Percentiles rank a stretch among this genome's conserved stretches.
Conservation (phyloP, 2,113 vertebrate genomes). For the Oreamnos americanus region DNA sequence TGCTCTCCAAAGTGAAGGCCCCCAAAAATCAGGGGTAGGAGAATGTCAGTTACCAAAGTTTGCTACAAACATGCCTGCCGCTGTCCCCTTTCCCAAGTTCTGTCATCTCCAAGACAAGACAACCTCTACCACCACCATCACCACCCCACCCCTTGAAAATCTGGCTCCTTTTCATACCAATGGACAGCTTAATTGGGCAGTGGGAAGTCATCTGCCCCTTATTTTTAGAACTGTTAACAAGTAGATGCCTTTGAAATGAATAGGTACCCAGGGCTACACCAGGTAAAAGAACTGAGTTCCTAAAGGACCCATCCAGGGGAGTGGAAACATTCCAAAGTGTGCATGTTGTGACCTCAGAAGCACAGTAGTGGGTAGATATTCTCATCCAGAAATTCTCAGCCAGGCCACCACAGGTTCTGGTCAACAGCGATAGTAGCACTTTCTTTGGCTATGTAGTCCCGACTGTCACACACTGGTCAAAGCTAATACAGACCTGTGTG, state of each 20-base stretch:
- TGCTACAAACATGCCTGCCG: fast-evolving
- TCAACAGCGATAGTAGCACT: not conserved
- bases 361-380: not conserved
- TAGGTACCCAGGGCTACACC: not conserved
- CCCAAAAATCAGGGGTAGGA: not conserved
- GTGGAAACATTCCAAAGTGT: not conserved
- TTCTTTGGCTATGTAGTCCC: not conserved
- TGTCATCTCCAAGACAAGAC: not conserved
- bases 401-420: not conserved
- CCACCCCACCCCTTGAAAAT: not conserved
- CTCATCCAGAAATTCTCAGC: not conserved
- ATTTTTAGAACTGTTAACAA: conserved; percentile 60
- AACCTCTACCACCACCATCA: not conserved
- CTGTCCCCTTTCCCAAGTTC: not conserved
- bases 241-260: conserved; percentile 69
- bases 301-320: not conserved
- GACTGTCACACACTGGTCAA: not conserved
- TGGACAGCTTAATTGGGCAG: not conserved
- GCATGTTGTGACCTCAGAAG: not conserved
- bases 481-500: conserved; percentile 54
- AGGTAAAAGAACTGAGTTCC: conserved; percentile 53
- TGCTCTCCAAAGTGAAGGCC: not conserved
- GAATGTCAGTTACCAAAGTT: not conserved
- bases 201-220: conserved; percentile 51
- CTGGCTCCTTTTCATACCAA: not conserved